Evolutionary conservation across 2,113 vertebrate species (phyloP), one percentile per base, ranked within the genome.

Genomic region (Micromys minutus): DNA sequence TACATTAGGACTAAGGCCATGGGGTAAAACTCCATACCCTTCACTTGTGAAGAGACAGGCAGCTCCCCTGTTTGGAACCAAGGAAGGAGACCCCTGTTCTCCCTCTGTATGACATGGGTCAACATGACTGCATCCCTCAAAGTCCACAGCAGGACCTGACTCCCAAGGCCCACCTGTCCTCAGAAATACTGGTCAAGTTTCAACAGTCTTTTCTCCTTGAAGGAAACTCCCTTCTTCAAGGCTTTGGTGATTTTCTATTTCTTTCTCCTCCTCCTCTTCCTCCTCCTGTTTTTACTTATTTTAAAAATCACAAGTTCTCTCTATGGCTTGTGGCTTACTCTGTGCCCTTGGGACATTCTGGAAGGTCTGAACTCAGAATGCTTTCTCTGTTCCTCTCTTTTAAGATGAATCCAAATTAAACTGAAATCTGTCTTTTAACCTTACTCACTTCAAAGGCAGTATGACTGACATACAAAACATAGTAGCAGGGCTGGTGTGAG

Each of bases 61-160:
- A 22, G 11, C 42, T 42, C 36, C 7, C 63, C 7, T 1, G 0
- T 8, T 22, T 26, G 50, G n/a, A 55, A 29, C 8, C 2, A 17
- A 59, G 4, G 36, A 36, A 63, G 61, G 26, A 93, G 4, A 17
- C 7, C 29, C 50, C 59, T 22, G 11, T 10, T n/a, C 5, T 67
- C 19, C 3, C 5, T 39, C 16, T 45, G 17, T 21, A 11, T 42
- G n/a, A 17, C 3, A 5, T 22, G 10, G 34, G 34, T 39, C 61
- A 50, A 36, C 34, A 45, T 34, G 36, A 50, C 12, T 22, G 31
- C 1, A 17, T 29, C 3, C 34, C 36, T 34, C 4, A 5, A 31
- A 61, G 16, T 59, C 10, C 4, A 77, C 34, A 89, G 63, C 76
- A 69, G 22, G 15, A 45, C 29, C 85, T 72, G 80, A 39, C 12